Conservation (phyloP, 2,888 invertebrate species). For the Tenthredo amoena region DNA sequence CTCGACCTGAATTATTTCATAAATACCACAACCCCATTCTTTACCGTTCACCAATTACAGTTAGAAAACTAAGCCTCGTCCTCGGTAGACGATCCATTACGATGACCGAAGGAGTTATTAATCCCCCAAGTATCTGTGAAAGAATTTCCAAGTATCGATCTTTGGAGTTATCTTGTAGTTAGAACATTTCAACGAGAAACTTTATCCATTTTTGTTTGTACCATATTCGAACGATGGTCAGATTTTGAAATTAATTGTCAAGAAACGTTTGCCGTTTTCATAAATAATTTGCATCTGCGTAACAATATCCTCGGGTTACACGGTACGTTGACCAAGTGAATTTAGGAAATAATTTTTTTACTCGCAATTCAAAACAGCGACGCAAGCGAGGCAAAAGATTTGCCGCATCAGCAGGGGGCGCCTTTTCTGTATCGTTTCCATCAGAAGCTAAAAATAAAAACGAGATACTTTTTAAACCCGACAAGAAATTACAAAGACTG, state of each 20-base stretch:
- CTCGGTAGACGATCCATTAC: neutral
- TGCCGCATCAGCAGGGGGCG: slow-evolving; percentile 23
- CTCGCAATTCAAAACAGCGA: slow-evolving; percentile 11
- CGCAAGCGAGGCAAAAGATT: slow-evolving; percentile 10
- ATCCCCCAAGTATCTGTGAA: neutral
- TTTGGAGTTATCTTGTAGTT: neutral
- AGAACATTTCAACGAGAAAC: neutral
- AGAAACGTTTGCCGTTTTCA: neutral
- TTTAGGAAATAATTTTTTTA: neutral
- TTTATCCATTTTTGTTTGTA: neutral
- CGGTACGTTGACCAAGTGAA: neutral
- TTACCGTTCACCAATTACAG: slow-evolving; percentile 7
- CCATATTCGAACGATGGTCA: neutral
- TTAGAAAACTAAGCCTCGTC: neutral
- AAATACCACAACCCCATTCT: slow-evolving; percentile 26
- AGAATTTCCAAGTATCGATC: neutral
- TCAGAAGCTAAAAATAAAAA: slow-evolving; percentile 22
- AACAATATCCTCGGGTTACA: neutral
- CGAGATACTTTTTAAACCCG: neutral
- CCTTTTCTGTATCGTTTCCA: slow-evolving; percentile 30
- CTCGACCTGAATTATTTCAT: slow-evolving; percentile 13
- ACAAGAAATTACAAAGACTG: slow-evolving; percentile 9
- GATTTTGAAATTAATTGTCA: neutral
- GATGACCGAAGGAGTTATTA: neutral
- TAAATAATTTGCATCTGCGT: neutral